phyloP scores from a whole-genome alignment of 2,888 invertebrate genomes.

The Pseudococcus viburni region DNA sequence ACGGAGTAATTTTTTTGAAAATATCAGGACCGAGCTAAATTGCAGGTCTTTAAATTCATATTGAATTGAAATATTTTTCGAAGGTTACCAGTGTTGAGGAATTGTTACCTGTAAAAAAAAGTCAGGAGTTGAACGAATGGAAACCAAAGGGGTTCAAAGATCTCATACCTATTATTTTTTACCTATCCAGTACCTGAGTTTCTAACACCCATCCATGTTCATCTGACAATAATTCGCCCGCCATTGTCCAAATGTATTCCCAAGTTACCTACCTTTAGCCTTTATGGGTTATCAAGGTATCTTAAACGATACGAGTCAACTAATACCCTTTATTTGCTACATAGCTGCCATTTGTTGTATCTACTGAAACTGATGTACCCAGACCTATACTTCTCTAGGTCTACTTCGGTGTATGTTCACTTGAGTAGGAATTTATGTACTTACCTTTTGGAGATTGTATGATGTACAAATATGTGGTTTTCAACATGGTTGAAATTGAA shows the following conservation, averaged over 20 bases:
- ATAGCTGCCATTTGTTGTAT: neutral
- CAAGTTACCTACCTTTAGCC: neutral
- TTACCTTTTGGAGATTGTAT: neutral
- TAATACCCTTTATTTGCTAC: neutral
- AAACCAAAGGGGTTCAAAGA: constrained; percentile 20
- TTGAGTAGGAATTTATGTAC: neutral
- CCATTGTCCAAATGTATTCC: constrained; percentile 22
- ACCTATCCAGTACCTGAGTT: neutral
- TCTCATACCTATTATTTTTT: neutral
- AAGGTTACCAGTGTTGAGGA: constrained; percentile 18
- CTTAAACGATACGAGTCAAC: neutral
- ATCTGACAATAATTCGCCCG: constrained; percentile 25
- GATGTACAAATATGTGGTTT: neutral
- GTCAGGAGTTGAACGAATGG: constrained; percentile 29
- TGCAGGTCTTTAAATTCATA: neutral
- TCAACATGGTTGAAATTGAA: neutral
- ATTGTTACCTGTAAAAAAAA: constrained; percentile 5
- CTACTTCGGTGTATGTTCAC: neutral
- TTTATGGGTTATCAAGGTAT: neutral
- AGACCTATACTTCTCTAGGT: too few species aligned
- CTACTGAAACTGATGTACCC: too few species aligned
- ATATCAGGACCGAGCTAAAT: neutral
- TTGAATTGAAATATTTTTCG: neutral
- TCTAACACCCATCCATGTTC: constrained; percentile 26
- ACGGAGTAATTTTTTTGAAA: neutral